Evolutionary conservation across 2,888 invertebrate genomes (phyloP).

Genomic region (Xiphydria camelus): DNA sequence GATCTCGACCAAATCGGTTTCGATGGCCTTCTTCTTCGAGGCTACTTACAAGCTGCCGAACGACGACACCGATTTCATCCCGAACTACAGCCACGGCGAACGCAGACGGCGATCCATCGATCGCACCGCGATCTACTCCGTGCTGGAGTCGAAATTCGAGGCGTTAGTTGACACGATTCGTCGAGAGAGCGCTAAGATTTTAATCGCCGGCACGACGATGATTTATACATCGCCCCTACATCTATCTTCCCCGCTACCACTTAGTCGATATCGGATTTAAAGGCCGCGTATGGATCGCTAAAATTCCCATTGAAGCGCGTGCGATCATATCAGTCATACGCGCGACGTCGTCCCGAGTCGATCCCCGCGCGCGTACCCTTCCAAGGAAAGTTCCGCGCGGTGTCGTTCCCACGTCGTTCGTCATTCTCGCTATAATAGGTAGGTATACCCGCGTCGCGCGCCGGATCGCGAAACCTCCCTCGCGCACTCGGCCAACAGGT

Average conservation of each 20-base stretch:
- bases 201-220: no score
- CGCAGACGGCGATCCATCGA: constrained; percentile 26
- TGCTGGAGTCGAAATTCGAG: constrained; percentile 45
- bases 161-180: constrained; percentile 37
- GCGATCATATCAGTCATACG: no score
- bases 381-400: no score
- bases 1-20: constrained; percentile 65
- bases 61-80: constrained; percentile 54
- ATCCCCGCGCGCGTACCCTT: no score
- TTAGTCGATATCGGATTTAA: no score
- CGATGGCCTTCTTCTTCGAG: constrained; percentile 75
- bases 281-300: no score
- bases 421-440: constrained; percentile 19
- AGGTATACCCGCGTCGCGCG: constrained; percentile 8
- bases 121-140: constrained; percentile 35
- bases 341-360: no score
- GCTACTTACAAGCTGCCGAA: constrained; percentile 67
- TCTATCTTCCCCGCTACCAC: no score
- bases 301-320: no score
- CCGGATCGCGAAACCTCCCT: no score
- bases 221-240: no score
- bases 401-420: constrained; percentile 33
- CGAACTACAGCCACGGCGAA: not conserved
- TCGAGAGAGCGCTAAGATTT: constrained; percentile 1
- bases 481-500: no score